phyloP scores from a whole-genome alignment of 2,113 vertebrate genomes.

The Ceyx melanurus region DNA sequence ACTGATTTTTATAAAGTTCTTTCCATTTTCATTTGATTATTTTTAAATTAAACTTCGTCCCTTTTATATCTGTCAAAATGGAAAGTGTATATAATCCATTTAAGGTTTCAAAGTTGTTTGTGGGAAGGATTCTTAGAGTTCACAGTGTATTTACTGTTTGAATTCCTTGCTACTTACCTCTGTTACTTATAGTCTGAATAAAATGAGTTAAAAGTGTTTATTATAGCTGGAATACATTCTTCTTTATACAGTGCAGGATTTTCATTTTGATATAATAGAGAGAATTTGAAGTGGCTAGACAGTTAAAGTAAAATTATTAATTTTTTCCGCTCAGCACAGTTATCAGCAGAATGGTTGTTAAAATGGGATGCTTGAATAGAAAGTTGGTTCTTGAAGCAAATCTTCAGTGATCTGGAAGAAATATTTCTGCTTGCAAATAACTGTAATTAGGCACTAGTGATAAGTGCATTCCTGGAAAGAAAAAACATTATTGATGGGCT shows the following conservation, averaged over 20 bases:
- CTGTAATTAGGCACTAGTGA: background rate
- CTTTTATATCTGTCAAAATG: background rate
- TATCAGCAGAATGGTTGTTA: background rate
- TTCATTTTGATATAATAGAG: background rate
- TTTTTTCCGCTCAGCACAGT: background rate
- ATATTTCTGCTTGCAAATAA: conserved; percentile 8
- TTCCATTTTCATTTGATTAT: background rate
- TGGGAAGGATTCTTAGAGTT: background rate
- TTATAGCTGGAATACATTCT: background rate
- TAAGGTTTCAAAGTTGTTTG: background rate
- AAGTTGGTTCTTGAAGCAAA: background rate
- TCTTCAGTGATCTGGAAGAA: background rate
- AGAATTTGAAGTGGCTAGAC: background rate
- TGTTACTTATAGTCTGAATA: background rate
- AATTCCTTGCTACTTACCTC: background rate
- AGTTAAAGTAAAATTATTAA: background rate
- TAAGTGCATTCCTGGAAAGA: background rate
- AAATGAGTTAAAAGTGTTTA: background rate
- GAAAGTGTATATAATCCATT: background rate
- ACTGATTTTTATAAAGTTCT: background rate
- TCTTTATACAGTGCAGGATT: background rate
- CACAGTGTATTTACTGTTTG: background rate
- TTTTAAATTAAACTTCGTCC: background rate
- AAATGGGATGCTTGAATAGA: background rate
- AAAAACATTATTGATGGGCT: background rate